Evolutionary conservation across 2,113 vertebrate species (phyloP).

Genomic region (Greenwoodochromis staneri): DNA sequence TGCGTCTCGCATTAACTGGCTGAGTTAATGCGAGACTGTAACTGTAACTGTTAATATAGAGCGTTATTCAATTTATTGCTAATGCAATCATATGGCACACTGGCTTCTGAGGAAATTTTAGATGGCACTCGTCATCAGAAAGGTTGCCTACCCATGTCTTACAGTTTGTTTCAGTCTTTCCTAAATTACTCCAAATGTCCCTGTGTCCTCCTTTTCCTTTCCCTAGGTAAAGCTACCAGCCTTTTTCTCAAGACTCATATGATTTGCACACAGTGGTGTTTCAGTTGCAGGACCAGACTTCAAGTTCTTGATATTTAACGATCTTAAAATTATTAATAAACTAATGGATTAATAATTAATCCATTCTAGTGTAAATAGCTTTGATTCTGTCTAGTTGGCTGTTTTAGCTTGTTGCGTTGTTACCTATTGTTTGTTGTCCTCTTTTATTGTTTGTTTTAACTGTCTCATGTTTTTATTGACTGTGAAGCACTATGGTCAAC

Average conservation of each 20-base stretch:
- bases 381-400: no score
- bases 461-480: no score
- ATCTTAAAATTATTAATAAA: background rate
- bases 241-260: background rate
- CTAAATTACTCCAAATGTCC: background rate
- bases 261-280: background rate
- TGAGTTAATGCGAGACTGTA: background rate
- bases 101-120: background rate
- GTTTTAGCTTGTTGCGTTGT: no score
- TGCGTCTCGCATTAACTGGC: background rate
- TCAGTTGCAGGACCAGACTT: background rate
- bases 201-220: background rate
- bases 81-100: background rate
- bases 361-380: background rate
- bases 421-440: no score
- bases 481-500: no score
- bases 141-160: background rate
- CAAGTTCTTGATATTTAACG: background rate
- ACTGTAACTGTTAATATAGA: background rate
- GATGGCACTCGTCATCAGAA: background rate
- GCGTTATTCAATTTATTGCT: background rate
- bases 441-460: no score
- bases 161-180: background rate
- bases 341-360: background rate
- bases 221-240: background rate